Evolutionary conservation across 2,113 vertebrate species (phyloP).

Genomic region (Psophia crepitans): DNA sequence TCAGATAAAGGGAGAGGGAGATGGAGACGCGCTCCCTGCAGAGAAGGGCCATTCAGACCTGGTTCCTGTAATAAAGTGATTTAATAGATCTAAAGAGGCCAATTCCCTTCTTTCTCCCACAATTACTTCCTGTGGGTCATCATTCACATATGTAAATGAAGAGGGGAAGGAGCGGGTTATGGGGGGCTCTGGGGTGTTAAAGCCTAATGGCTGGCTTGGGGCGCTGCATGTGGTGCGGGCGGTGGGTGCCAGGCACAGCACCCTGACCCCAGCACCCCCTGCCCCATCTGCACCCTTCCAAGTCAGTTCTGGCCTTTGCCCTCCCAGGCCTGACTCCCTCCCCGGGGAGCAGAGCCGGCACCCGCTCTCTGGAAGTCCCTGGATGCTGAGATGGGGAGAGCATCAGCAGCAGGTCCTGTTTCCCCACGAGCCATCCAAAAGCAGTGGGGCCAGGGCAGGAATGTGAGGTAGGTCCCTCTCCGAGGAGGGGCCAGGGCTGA

Average conservation of each 20-base stretch:
- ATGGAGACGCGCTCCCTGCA: slow-evolving; percentile 70
- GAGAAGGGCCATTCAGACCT: slow-evolving; percentile 77
- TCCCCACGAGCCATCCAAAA: rapidly evolving
- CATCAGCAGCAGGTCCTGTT: rapidly evolving
- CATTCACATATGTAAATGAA: slow-evolving; percentile 81
- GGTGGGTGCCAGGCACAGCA: background rate
- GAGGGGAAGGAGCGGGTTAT: slow-evolving; percentile 7
- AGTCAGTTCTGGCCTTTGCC: background rate
- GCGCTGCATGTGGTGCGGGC: rapidly evolving
- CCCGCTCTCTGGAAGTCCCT: rapidly evolving
- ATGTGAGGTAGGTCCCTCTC: rapidly evolving
- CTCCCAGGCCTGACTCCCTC: background rate
- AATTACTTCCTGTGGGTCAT: slow-evolving; percentile 83
- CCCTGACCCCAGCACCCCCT: no score
- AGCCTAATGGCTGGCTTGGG: background rate
- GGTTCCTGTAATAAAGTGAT: slow-evolving; percentile 87
- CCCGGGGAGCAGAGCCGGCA: rapidly evolving
- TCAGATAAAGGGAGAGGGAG: slow-evolving; percentile 73
- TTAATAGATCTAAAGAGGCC: slow-evolving; percentile 83
- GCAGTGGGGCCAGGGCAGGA: background rate
- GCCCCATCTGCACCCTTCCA: no score
- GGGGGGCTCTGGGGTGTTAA: slow-evolving; percentile 23
- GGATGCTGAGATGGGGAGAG: background rate
- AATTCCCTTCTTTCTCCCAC: slow-evolving; percentile 81
- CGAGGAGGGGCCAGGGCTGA: rapidly evolving